Evolutionary conservation across 2,113 vertebrate species (phyloP).

Genomic region (Kryptolebias marmoratus): DNA sequence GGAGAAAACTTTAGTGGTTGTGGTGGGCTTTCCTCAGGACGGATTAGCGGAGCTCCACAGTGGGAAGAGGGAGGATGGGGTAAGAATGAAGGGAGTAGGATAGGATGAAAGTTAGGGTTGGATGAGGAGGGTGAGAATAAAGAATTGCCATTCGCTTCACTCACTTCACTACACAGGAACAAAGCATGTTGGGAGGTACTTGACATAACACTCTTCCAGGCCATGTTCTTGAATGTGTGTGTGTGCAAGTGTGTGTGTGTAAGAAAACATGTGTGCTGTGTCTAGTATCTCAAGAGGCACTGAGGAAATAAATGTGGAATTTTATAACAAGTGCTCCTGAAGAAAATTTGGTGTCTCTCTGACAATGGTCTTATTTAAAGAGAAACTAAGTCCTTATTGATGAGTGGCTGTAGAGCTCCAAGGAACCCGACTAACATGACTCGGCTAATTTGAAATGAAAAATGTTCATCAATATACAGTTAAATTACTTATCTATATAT

Average conservation of each 20-base stretch:
- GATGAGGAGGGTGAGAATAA: conserved; percentile 90
- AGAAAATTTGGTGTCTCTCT: not conserved
- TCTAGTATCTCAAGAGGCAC: conserved; percentile 43
- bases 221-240: conserved; percentile 81
- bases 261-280: conserved; percentile 19
- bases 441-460: not conserved
- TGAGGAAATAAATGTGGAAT: conserved; percentile 23
- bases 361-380: not conserved
- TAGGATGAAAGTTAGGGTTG: conserved; percentile 82
- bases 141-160: conserved; percentile 93
- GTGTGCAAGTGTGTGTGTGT: conserved; percentile 24
- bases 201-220: conserved; percentile 97
- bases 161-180: conserved; percentile 92
- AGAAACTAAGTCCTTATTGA: not conserved
- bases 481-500: not conserved
- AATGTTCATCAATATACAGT: not conserved
- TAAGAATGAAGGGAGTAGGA: conserved; percentile 84
- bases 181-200: conserved; percentile 97
- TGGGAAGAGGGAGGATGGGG: conserved; percentile 73
- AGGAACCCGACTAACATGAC: not conserved
- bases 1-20: conserved; percentile 71
- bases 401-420: not conserved
- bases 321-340: conserved; percentile 7
- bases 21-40: conserved; percentile 61
- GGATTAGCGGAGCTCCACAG: conserved; percentile 70